These are phyloP conservation scores for Trypoxylus dichotomus DNA, from an alignment of 1,140 invertebrate species.

Conservation along the genomic window DNA sequence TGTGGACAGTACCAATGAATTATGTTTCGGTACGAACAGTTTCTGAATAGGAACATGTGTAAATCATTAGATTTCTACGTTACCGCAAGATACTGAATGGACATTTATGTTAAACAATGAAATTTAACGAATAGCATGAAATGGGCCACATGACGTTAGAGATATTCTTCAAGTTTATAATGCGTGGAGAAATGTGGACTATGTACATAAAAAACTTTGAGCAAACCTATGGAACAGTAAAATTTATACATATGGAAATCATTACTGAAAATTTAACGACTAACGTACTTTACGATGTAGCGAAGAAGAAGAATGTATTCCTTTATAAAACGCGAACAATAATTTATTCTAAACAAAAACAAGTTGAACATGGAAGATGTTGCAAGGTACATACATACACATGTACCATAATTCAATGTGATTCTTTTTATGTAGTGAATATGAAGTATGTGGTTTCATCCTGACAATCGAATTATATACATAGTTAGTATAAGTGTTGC, in stretches of 20 bases:
- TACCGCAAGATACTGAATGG: constrained; percentile 11
- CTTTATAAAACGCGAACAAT: background rate
- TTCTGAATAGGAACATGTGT: constrained; percentile 14
- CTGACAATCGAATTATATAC: too few species aligned
- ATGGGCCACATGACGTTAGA: background rate
- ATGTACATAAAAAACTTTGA: background rate
- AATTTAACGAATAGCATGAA: background rate
- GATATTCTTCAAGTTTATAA: background rate
- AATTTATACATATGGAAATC: background rate
- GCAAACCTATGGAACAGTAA: background rate
- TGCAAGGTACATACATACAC: background rate
- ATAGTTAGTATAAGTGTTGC: too few species aligned
- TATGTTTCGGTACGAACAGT: background rate
- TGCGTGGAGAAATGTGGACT: background rate
- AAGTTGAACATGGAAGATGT: background rate
- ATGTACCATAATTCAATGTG: background rate
- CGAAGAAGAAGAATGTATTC: background rate
- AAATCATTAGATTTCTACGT: constrained; percentile 10
- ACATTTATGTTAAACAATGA: constrained; percentile 26
- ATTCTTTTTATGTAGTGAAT: background rate
- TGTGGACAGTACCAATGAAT: background rate
- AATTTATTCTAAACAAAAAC: background rate
- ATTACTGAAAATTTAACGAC: background rate
- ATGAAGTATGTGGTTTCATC: too few species aligned
- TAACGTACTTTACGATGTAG: background rate